Conservation (phyloP, 2,888 invertebrate species). For the Catocala nupta region DNA sequence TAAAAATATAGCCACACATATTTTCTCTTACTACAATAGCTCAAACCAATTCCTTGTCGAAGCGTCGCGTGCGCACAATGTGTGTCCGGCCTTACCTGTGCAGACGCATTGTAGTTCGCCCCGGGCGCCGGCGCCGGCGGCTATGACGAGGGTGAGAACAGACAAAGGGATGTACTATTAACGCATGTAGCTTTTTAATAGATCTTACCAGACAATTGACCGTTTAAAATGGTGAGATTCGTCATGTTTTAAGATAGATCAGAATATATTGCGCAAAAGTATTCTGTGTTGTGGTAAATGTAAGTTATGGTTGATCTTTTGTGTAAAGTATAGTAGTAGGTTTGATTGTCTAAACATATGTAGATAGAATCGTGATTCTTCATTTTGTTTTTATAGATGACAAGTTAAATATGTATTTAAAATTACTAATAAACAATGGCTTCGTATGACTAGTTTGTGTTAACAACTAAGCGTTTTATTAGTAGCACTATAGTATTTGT, state of each 20-base stretch:
- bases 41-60: constrained; percentile 7
- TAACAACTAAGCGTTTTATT: no score
- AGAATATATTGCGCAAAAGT: constrained; percentile 21
- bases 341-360: no score
- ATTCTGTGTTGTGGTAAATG: neutral
- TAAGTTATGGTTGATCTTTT: neutral
- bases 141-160: constrained; percentile 54
- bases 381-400: no score
- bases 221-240: constrained; percentile 1
- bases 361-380: no score
- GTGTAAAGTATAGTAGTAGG: constrained; percentile 2
- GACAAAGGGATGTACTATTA: constrained; percentile 54
- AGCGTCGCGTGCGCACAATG: constrained; percentile 34
- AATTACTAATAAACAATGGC: no score
- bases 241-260: constrained; percentile 28
- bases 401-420: no score
- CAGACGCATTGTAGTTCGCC: constrained; percentile 47
- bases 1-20: neutral
- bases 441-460: no score
- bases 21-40: neutral
- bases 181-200: constrained; percentile 23
- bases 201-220: constrained; percentile 26
- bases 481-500: no score
- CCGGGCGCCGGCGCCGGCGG: constrained; percentile 72
- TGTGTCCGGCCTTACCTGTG: constrained; percentile 48